Evolutionary conservation across 2,888 invertebrate genomes (phyloP).

Genomic region (Cancer borealis): DNA sequence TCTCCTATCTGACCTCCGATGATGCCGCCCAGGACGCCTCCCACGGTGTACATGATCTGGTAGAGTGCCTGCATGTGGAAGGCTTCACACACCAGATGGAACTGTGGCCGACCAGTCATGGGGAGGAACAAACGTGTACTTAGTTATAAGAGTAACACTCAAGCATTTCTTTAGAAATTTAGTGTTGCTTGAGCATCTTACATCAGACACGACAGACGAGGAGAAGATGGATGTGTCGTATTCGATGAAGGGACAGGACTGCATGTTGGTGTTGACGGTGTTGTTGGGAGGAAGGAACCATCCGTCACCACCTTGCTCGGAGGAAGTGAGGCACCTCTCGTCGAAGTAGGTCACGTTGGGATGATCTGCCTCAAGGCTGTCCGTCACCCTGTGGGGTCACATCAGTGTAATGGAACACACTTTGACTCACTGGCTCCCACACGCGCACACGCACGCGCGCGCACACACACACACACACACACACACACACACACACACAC

Average conservation of each 20-base stretch:
- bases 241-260: constrained; percentile 58
- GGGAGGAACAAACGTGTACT: neutral
- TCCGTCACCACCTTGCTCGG: neutral
- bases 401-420: neutral
- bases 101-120: neutral
- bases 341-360: neutral
- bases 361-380: neutral
- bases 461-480: neutral
- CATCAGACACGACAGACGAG: constrained; percentile 54
- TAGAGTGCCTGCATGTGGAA: constrained; percentile 34
- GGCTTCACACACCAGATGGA: constrained; percentile 51
- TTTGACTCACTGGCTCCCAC: no score
- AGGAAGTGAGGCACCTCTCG: neutral
- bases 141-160: neutral
- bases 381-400: neutral
- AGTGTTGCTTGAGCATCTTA: neutral
- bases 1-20: constrained; percentile 55
- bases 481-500: neutral
- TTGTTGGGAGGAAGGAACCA: neutral
- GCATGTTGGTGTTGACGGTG: constrained; percentile 39
- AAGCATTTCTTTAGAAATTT: no score
- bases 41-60: constrained; percentile 55
- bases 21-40: constrained; percentile 47
- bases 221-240: constrained; percentile 50
- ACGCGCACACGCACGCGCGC: no score